phyloP scores from a whole-genome alignment of 2,888 invertebrate species.

The Lomographa bimaculata region DNA sequence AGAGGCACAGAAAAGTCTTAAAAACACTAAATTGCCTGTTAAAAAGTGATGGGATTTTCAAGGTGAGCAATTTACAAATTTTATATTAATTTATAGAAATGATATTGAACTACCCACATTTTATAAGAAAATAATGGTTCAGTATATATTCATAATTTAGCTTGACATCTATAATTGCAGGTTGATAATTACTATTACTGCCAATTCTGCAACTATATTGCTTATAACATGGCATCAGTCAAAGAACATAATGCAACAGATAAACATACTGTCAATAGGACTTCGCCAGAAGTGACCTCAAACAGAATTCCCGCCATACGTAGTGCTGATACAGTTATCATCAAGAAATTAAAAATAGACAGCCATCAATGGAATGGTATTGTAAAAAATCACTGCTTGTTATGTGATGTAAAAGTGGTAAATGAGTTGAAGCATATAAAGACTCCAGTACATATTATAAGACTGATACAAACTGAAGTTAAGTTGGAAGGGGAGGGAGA shows the following conservation, averaged over 20 bases:
- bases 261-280: conserved; percentile 32
- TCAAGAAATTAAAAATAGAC: conserved; percentile 41
- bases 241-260: conserved; percentile 43
- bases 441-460: conserved; percentile 44
- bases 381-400: conserved; percentile 40
- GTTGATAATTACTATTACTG: conserved; percentile 51
- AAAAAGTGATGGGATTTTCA: conserved; percentile 50
- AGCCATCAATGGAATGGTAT: conserved; percentile 55
- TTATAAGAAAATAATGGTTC: no score
- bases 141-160: no score
- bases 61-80: conserved; percentile 46
- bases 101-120: no score
- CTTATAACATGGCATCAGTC: conserved; percentile 27
- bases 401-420: conserved; percentile 42
- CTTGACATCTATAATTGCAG: conserved; percentile 51
- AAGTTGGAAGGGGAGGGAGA: conserved; percentile 28
- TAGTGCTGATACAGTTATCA: conserved; percentile 35
- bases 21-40: conserved; percentile 44
- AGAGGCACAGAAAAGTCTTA: conserved; percentile 49
- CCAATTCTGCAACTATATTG: conserved; percentile 49
- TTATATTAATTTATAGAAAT: no score
- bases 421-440: conserved; percentile 39
- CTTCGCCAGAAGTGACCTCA: conserved; percentile 11
- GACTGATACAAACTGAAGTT: conserved; percentile 44
- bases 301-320: conserved; percentile 32